Conservation (phyloP, 2,797 vertebrate species). For the Lacerta viridis region DNA sequence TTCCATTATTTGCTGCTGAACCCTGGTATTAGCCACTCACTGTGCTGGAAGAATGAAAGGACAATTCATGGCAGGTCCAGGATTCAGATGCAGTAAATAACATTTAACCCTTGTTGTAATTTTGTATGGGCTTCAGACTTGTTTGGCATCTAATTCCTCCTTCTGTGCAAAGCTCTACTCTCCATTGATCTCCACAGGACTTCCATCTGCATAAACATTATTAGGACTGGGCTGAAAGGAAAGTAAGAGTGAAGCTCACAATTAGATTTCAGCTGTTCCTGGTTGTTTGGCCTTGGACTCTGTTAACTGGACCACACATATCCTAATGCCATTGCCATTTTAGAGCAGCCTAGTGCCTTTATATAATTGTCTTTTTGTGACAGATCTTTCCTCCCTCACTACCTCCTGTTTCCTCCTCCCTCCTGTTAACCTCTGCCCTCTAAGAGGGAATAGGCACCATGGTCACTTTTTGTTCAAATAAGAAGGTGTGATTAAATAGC, state of each 20-base stretch:
- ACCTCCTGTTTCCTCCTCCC: background rate
- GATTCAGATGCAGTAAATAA: conserved; percentile 14
- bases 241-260: background rate
- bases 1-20: conserved; percentile 38
- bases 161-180: background rate
- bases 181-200: no score
- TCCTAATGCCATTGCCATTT: conserved; percentile 17
- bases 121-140: conserved; percentile 39
- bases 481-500: background rate
- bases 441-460: conserved; percentile 4
- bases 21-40: conserved; percentile 36
- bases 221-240: background rate
- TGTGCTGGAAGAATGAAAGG: conserved; percentile 42
- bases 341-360: conserved; percentile 5
- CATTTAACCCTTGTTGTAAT: conserved; percentile 32
- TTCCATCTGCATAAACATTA: background rate
- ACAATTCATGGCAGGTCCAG: conserved; percentile 35
- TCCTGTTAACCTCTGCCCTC: background rate
- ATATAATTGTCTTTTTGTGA: conserved; percentile 29
- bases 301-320: background rate
- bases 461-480: conserved; percentile 20
- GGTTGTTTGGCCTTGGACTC: background rate
- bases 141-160: conserved; percentile 21
- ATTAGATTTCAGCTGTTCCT: conserved; percentile 5
- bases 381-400: background rate